A percentile compares a stretch with the other conserved stretches of the same genome.
These are phyloP conservation scores for Drosophila dunni DNA, from an alignment of 1,140 invertebrate species.

Conservation along the genomic window DNA sequence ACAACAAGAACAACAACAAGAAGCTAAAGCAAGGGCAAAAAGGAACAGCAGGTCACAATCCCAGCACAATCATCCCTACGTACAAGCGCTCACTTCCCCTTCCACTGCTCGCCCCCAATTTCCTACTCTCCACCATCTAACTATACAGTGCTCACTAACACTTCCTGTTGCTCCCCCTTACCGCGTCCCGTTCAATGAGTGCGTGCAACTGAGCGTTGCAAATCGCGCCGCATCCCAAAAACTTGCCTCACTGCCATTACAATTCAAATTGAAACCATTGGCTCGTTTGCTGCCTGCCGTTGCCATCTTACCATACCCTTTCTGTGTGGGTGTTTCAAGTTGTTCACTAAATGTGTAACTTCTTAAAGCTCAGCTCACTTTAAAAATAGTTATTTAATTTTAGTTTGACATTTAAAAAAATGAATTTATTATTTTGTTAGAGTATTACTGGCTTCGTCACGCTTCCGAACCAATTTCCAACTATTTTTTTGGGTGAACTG, in stretches of 20 bases:
- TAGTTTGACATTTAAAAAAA: too few species aligned
- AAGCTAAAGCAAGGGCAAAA: background rate
- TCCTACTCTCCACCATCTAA: background rate
- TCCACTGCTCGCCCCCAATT: background rate
- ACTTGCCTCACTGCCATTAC: conserved; percentile 26
- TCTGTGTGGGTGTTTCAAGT: background rate
- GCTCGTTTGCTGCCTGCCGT: conserved; percentile 2
- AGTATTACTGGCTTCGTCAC: too few species aligned
- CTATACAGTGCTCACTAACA: background rate
- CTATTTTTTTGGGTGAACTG: background rate
- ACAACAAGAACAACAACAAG: background rate
- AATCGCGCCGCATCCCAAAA: conserved; percentile 50
- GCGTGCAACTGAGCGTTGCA: conserved; percentile 77
- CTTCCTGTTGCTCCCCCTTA: background rate
- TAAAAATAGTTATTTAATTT: too few species aligned
- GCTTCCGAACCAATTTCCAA: background rate
- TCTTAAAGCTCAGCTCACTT: too few species aligned
- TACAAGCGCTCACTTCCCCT: background rate
- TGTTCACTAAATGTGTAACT: background rate
- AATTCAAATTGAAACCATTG: conserved; percentile 14
- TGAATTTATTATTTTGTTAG: too few species aligned
- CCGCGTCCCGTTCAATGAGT: conserved; percentile 41
- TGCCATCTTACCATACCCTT: background rate
- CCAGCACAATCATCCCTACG: conserved; percentile 5
- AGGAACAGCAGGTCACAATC: conserved; percentile 46